Evolutionary conservation across 2,113 vertebrate genomes (phyloP).

Genomic region (Empidonax alnorum): DNA sequence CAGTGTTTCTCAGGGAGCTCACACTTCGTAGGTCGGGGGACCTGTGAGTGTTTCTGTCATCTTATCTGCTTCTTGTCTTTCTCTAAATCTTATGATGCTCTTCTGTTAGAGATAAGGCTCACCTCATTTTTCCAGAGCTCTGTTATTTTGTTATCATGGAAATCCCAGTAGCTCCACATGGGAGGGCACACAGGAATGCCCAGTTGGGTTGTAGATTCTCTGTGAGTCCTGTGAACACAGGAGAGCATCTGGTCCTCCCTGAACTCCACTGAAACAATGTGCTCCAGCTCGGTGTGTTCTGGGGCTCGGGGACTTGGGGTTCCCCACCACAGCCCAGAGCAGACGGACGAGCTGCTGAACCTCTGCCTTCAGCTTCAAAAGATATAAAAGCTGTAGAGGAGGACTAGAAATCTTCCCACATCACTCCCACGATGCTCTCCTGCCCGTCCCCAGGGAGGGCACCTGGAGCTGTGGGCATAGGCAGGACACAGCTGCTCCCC

Average conservation of each 20-base stretch:
- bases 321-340: not conserved
- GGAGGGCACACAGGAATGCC: not conserved
- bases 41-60: not conserved
- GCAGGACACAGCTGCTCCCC: not conserved
- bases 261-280: rapidly evolving
- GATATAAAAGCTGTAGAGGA: not conserved
- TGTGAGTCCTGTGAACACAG: not conserved
- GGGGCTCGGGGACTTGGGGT: rapidly evolving
- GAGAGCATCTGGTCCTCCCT: not conserved
- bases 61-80: not conserved
- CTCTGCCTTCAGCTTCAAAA: not conserved
- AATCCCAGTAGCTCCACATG: not conserved
- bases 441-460: not conserved
- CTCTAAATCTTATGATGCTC: not conserved
- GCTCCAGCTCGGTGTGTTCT: not conserved
- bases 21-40: not conserved
- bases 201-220: not conserved
- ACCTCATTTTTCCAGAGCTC: not conserved
- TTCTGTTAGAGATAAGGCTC: not conserved
- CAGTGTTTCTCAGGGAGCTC: not conserved
- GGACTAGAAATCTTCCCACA: not conserved
- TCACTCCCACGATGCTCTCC: rapidly evolving
- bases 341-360: not conserved
- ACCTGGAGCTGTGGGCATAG: not conserved
- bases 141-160: not conserved